These are phyloP conservation scores for Nemapogon koenigi DNA, from an alignment of 2,888 invertebrate species.

Conservation along the genomic window DNA sequence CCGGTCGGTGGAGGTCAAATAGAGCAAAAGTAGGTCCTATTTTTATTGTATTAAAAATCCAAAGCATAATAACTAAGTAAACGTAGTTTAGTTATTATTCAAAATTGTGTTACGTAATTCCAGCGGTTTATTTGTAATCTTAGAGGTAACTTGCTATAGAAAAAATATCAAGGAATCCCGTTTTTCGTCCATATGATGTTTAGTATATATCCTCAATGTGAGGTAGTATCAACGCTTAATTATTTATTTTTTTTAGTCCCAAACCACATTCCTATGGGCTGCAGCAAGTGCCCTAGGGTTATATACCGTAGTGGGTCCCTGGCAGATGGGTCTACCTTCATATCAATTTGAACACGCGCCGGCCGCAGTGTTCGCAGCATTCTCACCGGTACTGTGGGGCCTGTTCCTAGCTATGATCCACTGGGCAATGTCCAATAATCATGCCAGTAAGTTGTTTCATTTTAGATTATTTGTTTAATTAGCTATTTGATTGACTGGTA, in stretches of 20 bases:
- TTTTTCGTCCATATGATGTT: too few species aligned
- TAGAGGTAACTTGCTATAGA: too few species aligned
- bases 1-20: too few species aligned
- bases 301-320: constrained; percentile 55
- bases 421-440: constrained; percentile 58
- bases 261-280: constrained; percentile 44
- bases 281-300: constrained; percentile 34
- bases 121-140: too few species aligned
- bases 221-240: too few species aligned
- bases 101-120: too few species aligned
- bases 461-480: constrained; percentile 6
- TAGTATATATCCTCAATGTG: too few species aligned
- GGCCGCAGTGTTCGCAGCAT: constrained; percentile 61
- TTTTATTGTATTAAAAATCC: too few species aligned
- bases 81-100: too few species aligned
- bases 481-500: not conserved
- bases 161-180: too few species aligned
- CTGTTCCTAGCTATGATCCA: constrained; percentile 54
- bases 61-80: too few species aligned
- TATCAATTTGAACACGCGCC: constrained; percentile 55
- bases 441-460: constrained; percentile 43
- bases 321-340: constrained; percentile 54
- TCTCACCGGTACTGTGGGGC: constrained; percentile 66
- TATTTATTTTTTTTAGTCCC: constrained; percentile 35
- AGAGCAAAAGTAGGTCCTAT: too few species aligned